phyloP scores from a whole-genome alignment of 2,113 vertebrate genomes.

The Ictalurus furcatus region DNA sequence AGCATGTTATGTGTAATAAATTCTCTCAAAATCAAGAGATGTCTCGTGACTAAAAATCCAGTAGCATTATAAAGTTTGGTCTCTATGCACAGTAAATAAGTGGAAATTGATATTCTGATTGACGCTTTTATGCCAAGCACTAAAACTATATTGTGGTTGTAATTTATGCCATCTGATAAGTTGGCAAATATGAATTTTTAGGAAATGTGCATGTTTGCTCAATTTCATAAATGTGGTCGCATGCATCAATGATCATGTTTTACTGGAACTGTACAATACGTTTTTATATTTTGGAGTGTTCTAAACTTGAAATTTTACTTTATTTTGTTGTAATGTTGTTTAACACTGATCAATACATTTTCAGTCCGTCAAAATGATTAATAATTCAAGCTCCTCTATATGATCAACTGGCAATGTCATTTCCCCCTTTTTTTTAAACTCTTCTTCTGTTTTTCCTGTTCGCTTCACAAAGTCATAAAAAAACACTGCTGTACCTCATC shows the following conservation, averaged over 20 bases:
- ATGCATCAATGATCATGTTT: background rate
- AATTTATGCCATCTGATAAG: background rate
- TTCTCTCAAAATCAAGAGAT: background rate
- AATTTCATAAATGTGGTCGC: background rate
- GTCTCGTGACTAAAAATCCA: background rate
- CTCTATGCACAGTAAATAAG: background rate
- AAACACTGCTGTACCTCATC: conserved; percentile 60
- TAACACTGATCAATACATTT: background rate
- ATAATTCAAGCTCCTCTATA: background rate
- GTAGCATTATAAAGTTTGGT: background rate
- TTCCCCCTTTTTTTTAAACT: background rate
- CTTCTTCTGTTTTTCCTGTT: conserved; percentile 34
- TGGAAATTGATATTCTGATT: background rate
- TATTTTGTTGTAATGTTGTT: background rate
- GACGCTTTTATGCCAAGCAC: background rate
- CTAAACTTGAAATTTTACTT: background rate
- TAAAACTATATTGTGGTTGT: background rate
- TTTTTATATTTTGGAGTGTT: background rate
- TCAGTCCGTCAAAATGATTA: background rate
- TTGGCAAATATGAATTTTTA: background rate
- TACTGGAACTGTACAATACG: background rate
- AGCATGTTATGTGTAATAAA: background rate
- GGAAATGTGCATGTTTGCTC: background rate
- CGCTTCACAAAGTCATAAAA: conserved; percentile 66
- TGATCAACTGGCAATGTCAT: background rate